These are phyloP conservation scores for Oxygymnocypris stewartii DNA, from an alignment of 2,113 vertebrate genomes.

Conservation along the genomic window DNA sequence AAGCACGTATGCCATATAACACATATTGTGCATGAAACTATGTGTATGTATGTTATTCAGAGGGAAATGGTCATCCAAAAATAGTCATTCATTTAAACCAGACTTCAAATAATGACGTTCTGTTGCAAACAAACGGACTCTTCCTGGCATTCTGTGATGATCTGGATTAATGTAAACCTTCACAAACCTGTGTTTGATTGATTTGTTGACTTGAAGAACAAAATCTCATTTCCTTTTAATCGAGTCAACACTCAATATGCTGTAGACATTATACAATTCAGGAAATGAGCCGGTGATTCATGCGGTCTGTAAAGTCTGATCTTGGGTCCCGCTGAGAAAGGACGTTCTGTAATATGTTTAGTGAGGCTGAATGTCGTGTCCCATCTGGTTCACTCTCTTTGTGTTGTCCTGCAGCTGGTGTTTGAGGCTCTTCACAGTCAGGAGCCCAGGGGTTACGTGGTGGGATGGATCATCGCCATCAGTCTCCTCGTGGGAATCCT, in stretches of 20 bases:
- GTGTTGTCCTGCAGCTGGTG: constrained; percentile 82
- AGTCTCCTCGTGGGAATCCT: constrained; percentile 97
- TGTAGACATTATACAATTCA: constrained; percentile 31
- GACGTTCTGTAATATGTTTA: constrained; percentile 3
- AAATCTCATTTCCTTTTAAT: constrained; percentile 12
- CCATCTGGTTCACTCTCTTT: constrained; percentile 46
- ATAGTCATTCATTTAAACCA: not conserved
- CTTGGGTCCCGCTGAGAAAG: not conserved
- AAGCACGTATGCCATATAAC: not conserved
- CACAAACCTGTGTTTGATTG: not conserved
- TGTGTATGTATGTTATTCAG: not conserved
- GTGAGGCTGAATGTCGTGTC: constrained; percentile 44
- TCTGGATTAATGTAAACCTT: not conserved
- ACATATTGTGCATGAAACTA: constrained; percentile 5
- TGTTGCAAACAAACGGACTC: not conserved
- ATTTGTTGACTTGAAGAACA: not conserved
- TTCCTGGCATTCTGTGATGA: not conserved
- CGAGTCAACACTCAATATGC: not conserved
- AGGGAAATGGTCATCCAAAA: not conserved
- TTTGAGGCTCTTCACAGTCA: constrained; percentile 97
- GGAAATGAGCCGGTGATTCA: constrained; percentile 25
- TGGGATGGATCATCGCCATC: constrained; percentile 99
- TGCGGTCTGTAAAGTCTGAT: not conserved
- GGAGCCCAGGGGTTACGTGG: constrained; percentile 95
- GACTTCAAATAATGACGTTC: not conserved